Conservation (phyloP, 2,888 invertebrate genomes). For the Sminthurides aquaticus region DNA sequence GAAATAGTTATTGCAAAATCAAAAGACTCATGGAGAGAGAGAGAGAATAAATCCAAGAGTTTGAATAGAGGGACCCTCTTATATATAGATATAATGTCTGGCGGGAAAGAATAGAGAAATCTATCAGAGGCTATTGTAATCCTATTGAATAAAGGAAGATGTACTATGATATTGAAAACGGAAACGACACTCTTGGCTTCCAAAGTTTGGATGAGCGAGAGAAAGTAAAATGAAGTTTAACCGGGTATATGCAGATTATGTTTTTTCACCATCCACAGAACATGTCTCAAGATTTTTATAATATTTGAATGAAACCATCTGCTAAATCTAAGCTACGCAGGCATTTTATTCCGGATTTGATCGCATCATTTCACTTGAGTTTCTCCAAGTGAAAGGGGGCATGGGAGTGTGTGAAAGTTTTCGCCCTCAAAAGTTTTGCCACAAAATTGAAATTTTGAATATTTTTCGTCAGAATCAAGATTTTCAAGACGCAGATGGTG, state of each 20-base stretch:
- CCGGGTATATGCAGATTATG: not conserved
- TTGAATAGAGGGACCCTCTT: not conserved
- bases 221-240: not conserved
- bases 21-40: not conserved
- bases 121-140: conserved; percentile 10
- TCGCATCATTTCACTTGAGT: conserved; percentile 18
- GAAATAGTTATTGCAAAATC: conserved; percentile 10
- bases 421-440: not conserved
- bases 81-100: not conserved
- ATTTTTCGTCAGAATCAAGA: not conserved
- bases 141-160: conserved; percentile 8
- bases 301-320: not conserved
- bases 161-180: conserved; percentile 17
- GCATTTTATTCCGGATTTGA: conserved; percentile 6
- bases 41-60: not conserved
- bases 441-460: not conserved
- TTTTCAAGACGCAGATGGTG: not conserved
- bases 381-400: not conserved
- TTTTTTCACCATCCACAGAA: not conserved
- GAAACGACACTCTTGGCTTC: conserved; percentile 7
- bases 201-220: not conserved
- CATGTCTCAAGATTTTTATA: not conserved
- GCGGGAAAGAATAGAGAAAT: not conserved
- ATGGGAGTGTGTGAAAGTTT: not conserved
- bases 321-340: not conserved